Base-by-base conservation (phyloP, 2,113 vertebrate genomes). In the Ictidomys tridecemlineatus region DNA sequence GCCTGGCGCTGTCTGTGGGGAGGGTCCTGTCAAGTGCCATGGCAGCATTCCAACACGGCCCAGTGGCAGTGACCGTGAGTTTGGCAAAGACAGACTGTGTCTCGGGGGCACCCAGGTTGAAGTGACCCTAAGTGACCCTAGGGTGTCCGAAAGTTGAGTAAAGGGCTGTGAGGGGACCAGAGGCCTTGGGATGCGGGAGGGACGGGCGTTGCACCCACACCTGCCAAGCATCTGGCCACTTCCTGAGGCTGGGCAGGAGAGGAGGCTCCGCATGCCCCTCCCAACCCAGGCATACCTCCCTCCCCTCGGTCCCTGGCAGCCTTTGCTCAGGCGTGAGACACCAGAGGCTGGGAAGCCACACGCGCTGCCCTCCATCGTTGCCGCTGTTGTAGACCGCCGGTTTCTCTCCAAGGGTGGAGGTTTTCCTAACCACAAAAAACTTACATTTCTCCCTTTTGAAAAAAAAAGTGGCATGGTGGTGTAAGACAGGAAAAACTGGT, bases 401-500 rank as follows among this genome's bases (percentile, higher is more conserved):
- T 89, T 70, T 69, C 4, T 65, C 32, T 76, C 78, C 42, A 32
- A 10, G 13, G 42, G 20, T 45, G 86, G 42, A 61, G 42, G 5
- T 69, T 70, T 70, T 94, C 76, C 48, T 89, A 53, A 65, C 76
- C 93, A 42, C 65, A 96, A 48, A 58, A 94, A 92, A 84, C 12
- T 48, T 53, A 30, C 20, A 74, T 87, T 67, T 58, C 53, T 61
- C 37, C 63, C 1, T 92, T 70, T 94, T 39, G 39, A 26, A 83
- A 37, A 63, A 56, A 37, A 34, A 34, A 28, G 45, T 22, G 22
- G n/a, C 16, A 14, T 11, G 20, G 14, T 37, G 17, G 8, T 61
- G 3, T 53, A 67, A 83, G 63, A 45, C 63, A 87, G 32, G 70
- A 67, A 61, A 94, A n/a, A n/a, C n/a, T n/a, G n/a, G n/a, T n/a